phyloP scores from a whole-genome alignment of 2,888 invertebrate species.

The Catocala sponsa region DNA sequence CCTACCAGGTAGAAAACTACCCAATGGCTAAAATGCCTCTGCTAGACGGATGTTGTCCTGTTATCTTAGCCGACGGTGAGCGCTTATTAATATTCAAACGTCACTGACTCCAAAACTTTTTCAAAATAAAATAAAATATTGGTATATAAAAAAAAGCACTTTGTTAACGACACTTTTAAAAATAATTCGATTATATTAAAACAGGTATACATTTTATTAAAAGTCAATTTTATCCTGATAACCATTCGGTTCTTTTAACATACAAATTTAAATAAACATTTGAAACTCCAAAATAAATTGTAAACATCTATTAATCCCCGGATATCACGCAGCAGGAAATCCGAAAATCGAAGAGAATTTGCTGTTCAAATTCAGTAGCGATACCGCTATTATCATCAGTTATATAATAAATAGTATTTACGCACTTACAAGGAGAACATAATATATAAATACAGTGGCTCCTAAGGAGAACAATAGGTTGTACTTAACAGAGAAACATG shows the following conservation, averaged over 20 bases:
- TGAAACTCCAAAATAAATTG: constrained; percentile 4
- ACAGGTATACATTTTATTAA: too few relatives aligned
- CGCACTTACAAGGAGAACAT: constrained; percentile 1
- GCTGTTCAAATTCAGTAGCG: constrained; percentile 2
- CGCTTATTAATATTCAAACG: constrained; percentile 57
- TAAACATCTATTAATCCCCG: background rate
- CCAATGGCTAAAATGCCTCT: constrained; percentile 72
- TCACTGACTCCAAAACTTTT: background rate
- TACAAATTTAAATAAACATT: background rate
- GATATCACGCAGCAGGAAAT: constrained; percentile 7
- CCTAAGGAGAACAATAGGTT: constrained; percentile 39
- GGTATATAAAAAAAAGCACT: too few relatives aligned
- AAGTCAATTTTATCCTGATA: too few relatives aligned
- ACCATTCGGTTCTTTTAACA: too few relatives aligned
- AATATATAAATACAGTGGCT: constrained; percentile 29
- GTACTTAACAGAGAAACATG: constrained; percentile 47
- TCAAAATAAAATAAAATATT: too few relatives aligned
- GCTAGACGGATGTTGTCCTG: constrained; percentile 64
- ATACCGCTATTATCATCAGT: constrained; percentile 10
- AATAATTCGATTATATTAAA: too few relatives aligned
- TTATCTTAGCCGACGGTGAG: constrained; percentile 62
- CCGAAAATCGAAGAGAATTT: constrained; percentile 5
- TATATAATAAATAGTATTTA: constrained; percentile 23
- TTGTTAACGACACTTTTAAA: too few relatives aligned
- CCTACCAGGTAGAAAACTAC: constrained; percentile 72